Evolutionary conservation across 2,888 invertebrate species (phyloP), one percentile per base, ranked within the genome.

Genomic region (Volucella zonaria): DNA sequence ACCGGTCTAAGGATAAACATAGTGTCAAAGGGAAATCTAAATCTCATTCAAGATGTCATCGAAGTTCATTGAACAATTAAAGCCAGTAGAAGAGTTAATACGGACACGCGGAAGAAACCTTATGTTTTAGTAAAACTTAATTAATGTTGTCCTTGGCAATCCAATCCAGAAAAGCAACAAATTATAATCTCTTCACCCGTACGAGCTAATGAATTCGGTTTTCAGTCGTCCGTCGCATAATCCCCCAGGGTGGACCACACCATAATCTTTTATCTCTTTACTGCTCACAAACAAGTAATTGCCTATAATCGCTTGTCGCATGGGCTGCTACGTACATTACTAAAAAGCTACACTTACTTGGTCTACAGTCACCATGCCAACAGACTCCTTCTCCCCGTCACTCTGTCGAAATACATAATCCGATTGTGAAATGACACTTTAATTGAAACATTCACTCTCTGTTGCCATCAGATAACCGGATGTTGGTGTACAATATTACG

Each of bases 391-490:
- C 18, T 10, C 49, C 11, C 43, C 12, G 3, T n/a, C 52, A 14
- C 61, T n/a, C 59, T 70, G 52, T 67, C 42, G 71, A 43, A 66
- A 71, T 23, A 23, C 18, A 23, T 82, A 82, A 82, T 76, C 76
- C 76, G 76, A 76, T 82, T 82, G 64, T 76, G 59, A 82, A 82
- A 71, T 76, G 71, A 76, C 81, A 76, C 76, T 82, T 82, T 76
- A 82, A 82, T 82, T 76, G 81, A 82, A 76, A 82, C 66, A 76
- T 76, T 54, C 76, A 42, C 47, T 66, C 31, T 31, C 66, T 42
- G 66, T 76, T 76, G 52, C 54, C 66, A 76, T 82, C 76, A 54
- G 66, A 59, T 58, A 76, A 67, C 66, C 4, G 42, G 14, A 11
- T 51, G 66, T 52, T 76, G 71, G 76, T 67, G 42, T 56, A 54